Percentiles rank a stretch among this genome's conserved stretches.
Conservation (phyloP, 1,140 invertebrate species). For the Formica selysi region DNA sequence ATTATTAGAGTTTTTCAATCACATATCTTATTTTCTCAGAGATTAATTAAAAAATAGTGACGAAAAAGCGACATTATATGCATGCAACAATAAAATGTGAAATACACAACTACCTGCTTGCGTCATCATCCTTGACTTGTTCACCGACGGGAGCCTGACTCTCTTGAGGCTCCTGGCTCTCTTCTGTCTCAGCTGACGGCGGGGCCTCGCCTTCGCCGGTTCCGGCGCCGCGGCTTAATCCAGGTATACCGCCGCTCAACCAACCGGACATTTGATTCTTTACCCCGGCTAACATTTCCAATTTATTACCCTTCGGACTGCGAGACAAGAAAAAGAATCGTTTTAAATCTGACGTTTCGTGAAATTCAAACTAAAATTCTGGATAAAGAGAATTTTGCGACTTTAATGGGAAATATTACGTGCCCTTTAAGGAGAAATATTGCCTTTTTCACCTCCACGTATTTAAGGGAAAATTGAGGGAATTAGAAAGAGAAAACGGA, state of each 20-base stretch:
- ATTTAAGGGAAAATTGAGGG: neutral
- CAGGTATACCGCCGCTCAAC: conserved; percentile 91
- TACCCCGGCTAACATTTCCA: conserved; percentile 93
- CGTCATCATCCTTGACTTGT: conserved; percentile 91
- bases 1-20: neutral
- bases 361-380: neutral
- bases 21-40: neutral
- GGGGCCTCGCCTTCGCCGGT: conserved; percentile 82
- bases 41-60: neutral
- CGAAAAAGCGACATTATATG: neutral
- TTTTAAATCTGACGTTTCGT: neutral
- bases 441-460: neutral
- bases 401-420: neutral
- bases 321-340: neutral
- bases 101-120: conserved; percentile 87
- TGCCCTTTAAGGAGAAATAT: neutral
- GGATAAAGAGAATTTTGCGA: neutral
- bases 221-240: conserved; percentile 87
- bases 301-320: conserved; percentile 90
- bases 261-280: conserved; percentile 93
- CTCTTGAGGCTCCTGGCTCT: conserved; percentile 84
- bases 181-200: conserved; percentile 83
- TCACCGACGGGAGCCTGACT: conserved; percentile 85
- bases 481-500: neutral
- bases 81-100: conserved; percentile 2